Conservation (phyloP, 2,113 vertebrate genomes). For the Globicephala melas region DNA sequence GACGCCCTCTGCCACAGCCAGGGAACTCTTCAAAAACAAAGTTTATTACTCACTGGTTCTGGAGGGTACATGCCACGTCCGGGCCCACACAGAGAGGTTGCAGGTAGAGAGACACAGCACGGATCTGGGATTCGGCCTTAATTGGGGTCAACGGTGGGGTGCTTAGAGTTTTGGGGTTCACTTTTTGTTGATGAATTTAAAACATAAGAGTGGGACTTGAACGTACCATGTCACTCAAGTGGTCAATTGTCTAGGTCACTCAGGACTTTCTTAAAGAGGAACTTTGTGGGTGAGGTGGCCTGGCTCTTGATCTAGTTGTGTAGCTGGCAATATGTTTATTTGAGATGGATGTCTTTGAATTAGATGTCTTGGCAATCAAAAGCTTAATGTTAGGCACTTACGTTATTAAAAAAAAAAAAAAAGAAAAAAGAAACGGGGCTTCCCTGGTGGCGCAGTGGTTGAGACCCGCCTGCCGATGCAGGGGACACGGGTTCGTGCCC, state of each 20-base stretch:
- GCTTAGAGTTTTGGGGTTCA: neutral
- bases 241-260: neutral
- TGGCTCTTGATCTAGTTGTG: neutral
- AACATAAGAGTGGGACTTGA: neutral
- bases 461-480: no score
- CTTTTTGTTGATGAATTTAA: neutral
- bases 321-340: neutral
- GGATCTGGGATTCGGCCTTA: neutral
- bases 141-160: neutral
- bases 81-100: neutral
- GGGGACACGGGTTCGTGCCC: no score
- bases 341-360: neutral
- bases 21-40: no score
- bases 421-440: no score
- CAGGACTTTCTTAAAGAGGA: neutral
- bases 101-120: neutral
- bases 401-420: neutral
- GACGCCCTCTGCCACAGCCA: accelerated
- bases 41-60: neutral
- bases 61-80: no score
- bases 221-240: neutral
- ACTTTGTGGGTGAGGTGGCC: neutral
- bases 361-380: neutral
- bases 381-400: neutral
- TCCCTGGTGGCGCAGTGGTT: no score